These are phyloP conservation scores for Drosophila nr. perissopoda DNA, from an alignment of 2,888 invertebrate genomes.

Conservation along the genomic window DNA sequence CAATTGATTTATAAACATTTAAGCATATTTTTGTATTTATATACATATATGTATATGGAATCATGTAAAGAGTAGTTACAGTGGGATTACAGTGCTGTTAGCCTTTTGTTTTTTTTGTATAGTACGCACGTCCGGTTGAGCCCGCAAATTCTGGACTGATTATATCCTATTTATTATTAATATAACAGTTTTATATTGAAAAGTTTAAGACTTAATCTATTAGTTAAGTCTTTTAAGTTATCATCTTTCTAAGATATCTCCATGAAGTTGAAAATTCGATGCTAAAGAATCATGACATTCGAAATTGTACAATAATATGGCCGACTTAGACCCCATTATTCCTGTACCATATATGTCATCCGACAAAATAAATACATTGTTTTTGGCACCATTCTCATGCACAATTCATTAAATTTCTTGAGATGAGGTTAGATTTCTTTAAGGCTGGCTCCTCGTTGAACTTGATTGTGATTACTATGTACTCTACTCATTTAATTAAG, in stretches of 20 bases:
- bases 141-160: too few species aligned
- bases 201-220: neutral
- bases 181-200: neutral
- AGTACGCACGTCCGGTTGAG: too few species aligned
- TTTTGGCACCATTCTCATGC: neutral
- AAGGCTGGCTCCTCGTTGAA: neutral
- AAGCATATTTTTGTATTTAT: neutral
- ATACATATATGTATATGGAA: neutral
- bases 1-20: neutral
- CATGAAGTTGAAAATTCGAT: neutral
- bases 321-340: neutral
- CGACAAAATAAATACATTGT: neutral
- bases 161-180: too few species aligned
- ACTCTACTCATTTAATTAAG: constrained; percentile 33
- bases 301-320: neutral
- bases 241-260: neutral
- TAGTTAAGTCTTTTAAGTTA: neutral
- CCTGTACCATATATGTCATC: neutral
- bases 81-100: too few species aligned
- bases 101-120: too few species aligned
- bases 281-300: neutral
- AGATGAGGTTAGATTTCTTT: neutral
- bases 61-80: too few species aligned
- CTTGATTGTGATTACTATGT: neutral
- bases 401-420: neutral